Evolutionary conservation across 2,888 invertebrate species (phyloP).

Genomic region (Xestia c-nigrum): DNA sequence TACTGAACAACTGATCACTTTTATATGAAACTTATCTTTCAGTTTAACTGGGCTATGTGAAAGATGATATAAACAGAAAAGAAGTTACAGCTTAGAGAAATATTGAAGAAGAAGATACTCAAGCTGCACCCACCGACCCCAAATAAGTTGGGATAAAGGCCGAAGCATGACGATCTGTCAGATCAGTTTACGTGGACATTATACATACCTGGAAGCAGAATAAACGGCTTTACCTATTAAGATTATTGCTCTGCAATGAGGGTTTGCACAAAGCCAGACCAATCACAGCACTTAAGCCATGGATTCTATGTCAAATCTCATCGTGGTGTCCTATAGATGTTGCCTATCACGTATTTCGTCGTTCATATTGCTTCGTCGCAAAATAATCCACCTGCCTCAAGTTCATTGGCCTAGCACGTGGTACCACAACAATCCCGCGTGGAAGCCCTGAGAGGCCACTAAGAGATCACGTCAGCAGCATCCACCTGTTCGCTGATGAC

Average conservation of each 20-base stretch:
- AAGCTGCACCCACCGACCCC: too few relatives aligned
- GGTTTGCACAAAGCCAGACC: not conserved
- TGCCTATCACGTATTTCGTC: not conserved
- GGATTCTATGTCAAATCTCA: not conserved
- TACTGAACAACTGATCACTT: too few relatives aligned
- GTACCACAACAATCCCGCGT: not conserved
- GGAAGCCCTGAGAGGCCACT: conserved; percentile 40
- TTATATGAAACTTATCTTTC: not conserved
- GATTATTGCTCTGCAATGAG: not conserved
- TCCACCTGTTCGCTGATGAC: conserved; percentile 53
- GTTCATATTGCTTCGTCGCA: not conserved
- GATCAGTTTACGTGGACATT: not conserved
- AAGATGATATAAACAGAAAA: too few relatives aligned
- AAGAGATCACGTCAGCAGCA: conserved; percentile 47
- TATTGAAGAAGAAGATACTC: too few relatives aligned
- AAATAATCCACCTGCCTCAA: not conserved
- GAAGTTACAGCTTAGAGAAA: too few relatives aligned
- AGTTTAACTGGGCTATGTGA: too few relatives aligned
- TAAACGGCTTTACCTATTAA: not conserved
- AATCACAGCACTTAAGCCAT: not conserved
- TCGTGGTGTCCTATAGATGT: not conserved
- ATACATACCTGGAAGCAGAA: too few relatives aligned
- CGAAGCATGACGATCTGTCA: too few relatives aligned
- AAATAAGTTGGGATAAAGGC: too few relatives aligned
- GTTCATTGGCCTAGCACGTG: conserved; percentile 30